A percentile compares a stretch with the other conserved stretches of the same genome.
phyloP scores from a whole-genome alignment of 2,888 invertebrate genomes.

The Oligia latruncula region DNA sequence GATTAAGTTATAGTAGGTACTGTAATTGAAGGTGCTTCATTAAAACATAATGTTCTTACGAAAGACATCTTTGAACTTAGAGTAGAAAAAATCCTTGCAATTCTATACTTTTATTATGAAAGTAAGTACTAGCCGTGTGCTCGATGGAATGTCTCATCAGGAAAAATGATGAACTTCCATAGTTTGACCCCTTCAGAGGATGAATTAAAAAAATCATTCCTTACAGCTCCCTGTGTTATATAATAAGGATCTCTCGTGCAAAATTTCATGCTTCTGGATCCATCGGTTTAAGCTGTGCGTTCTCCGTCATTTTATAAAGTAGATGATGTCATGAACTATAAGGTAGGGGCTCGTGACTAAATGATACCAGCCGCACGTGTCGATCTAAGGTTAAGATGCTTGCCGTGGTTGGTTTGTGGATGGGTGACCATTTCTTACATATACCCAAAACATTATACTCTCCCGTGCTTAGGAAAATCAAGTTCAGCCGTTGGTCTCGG shows the following conservation, averaged over 20 bases:
- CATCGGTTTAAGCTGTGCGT: no score
- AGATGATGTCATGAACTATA: neutral
- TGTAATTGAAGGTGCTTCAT: constrained; percentile 4
- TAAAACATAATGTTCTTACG: neutral
- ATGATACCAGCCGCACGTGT: neutral
- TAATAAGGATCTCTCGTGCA: neutral
- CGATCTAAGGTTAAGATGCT: neutral
- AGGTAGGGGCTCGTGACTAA: neutral
- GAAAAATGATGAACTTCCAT: neutral
- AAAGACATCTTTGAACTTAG: neutral
- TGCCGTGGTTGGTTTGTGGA: neutral
- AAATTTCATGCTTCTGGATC: neutral
- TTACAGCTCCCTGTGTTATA: neutral
- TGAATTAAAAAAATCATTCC: neutral
- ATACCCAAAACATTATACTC: no score
- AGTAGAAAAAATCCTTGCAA: neutral
- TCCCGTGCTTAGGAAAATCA: neutral
- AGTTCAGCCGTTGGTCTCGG: neutral
- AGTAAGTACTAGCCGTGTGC: neutral
- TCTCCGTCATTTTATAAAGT: neutral
- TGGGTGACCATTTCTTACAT: neutral
- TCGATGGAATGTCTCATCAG: neutral
- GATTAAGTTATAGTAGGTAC: neutral
- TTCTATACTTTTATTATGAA: neutral
- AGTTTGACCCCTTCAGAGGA: neutral